Conservation (phyloP, 2,797 vertebrate genomes). For the Hemitrygon akajei region DNA sequence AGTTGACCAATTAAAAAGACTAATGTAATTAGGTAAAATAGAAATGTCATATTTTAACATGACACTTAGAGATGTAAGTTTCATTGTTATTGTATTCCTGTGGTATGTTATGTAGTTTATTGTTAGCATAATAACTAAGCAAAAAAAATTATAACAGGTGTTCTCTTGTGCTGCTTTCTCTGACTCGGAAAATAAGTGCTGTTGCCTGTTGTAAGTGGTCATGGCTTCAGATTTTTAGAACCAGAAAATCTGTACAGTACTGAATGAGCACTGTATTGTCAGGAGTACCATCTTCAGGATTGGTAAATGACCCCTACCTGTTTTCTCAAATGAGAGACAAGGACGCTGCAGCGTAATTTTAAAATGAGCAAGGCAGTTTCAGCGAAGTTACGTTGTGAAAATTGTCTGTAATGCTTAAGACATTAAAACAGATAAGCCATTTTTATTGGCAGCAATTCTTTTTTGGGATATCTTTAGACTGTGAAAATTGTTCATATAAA, state of each 20-base stretch:
- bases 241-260: neutral
- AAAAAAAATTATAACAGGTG: neutral
- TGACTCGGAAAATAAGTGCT: neutral
- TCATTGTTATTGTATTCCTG: neutral
- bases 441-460: neutral
- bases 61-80: neutral
- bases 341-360: no score
- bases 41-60: neutral
- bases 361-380: no score
- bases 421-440: no score
- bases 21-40: neutral
- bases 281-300: neutral
- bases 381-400: neutral
- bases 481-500: neutral
- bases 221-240: neutral
- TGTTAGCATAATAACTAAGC: neutral
- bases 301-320: neutral
- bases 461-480: neutral
- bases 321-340: neutral
- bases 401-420: neutral
- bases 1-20: neutral
- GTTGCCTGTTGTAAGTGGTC: neutral
- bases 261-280: neutral
- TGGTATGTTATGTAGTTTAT: neutral
- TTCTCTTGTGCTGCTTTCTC: neutral